Evolutionary conservation across 1,140 invertebrate species (phyloP).

Genomic region (Neodiprion pinetum): DNA sequence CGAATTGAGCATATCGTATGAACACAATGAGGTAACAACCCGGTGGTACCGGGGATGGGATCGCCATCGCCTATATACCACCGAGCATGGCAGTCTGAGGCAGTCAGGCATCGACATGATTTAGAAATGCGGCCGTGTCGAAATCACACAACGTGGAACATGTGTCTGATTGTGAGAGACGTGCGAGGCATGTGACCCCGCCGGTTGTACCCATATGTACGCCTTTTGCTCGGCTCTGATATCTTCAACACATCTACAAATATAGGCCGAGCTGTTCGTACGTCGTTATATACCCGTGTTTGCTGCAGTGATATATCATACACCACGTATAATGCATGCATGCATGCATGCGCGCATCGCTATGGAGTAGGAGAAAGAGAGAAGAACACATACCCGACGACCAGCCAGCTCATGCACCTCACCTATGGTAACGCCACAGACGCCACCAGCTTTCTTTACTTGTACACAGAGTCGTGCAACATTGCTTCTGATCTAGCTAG

Average conservation of each 20-base stretch:
- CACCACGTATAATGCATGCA: background rate
- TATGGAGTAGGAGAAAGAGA: background rate
- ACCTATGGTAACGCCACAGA: too few relatives aligned
- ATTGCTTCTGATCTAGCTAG: too few relatives aligned
- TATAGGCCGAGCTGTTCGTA: background rate
- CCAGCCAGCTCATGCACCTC: too few relatives aligned
- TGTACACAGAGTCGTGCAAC: too few relatives aligned
- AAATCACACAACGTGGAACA: conserved; percentile 41
- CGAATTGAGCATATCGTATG: conserved; percentile 40
- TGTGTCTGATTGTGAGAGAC: conserved; percentile 28
- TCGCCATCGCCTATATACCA: too few relatives aligned
- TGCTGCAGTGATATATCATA: conserved; percentile 6
- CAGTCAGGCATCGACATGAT: conserved; percentile 36
- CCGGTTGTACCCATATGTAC: background rate
- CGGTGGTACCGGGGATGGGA: background rate
- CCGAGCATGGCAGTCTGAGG: background rate
- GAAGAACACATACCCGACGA: background rate
- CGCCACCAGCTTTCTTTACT: too few relatives aligned
- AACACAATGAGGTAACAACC: conserved; percentile 47
- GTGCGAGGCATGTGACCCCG: too few relatives aligned
- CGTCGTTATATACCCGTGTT: background rate
- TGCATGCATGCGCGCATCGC: background rate
- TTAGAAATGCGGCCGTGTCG: conserved; percentile 48
- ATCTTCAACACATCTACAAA: conserved; percentile 3
- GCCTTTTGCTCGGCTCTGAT: background rate